Evolutionary conservation across 1,140 invertebrate species (phyloP).

Genomic region (Cydia splendana): DNA sequence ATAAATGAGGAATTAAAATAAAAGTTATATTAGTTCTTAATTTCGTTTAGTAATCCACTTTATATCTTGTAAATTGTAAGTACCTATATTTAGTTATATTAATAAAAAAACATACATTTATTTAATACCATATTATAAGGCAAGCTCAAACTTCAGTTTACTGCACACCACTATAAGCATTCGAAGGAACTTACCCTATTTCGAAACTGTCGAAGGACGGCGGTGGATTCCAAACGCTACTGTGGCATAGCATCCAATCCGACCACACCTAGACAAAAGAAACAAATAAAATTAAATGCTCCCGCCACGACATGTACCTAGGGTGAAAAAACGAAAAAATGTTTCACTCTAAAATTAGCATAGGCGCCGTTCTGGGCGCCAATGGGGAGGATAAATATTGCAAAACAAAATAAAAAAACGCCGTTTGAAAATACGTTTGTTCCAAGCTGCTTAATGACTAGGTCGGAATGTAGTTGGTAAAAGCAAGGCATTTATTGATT

Average conservation of each 20-base stretch:
- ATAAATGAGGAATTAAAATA: no score
- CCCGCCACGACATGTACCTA: constrained; percentile 15
- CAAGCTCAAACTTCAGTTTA: background rate
- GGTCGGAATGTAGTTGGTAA: constrained; percentile 23
- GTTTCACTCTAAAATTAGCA: constrained; percentile 27
- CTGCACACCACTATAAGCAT: background rate
- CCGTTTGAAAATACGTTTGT: constrained; percentile 16
- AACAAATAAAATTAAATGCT: constrained; percentile 31
- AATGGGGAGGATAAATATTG: constrained; percentile 28
- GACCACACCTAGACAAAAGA: constrained; percentile 87
- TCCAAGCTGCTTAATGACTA: background rate
- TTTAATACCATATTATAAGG: no score
- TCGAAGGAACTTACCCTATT: constrained; percentile 86
- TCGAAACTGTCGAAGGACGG: constrained; percentile 89
- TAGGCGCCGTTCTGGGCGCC: constrained; percentile 22
- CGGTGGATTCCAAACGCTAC: constrained; percentile 91
- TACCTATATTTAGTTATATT: no score
- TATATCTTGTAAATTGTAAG: no score
- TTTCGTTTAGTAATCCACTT: no score
- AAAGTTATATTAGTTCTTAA: no score
- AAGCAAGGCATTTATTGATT: constrained; percentile 31
- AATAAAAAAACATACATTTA: no score
- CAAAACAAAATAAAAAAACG: constrained; percentile 26
- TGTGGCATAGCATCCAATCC: constrained; percentile 94
- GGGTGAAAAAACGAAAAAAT: constrained; percentile 24